Evolutionary conservation across 2,113 vertebrate genomes (phyloP).

Genomic region (Callospermophilus lateralis): DNA sequence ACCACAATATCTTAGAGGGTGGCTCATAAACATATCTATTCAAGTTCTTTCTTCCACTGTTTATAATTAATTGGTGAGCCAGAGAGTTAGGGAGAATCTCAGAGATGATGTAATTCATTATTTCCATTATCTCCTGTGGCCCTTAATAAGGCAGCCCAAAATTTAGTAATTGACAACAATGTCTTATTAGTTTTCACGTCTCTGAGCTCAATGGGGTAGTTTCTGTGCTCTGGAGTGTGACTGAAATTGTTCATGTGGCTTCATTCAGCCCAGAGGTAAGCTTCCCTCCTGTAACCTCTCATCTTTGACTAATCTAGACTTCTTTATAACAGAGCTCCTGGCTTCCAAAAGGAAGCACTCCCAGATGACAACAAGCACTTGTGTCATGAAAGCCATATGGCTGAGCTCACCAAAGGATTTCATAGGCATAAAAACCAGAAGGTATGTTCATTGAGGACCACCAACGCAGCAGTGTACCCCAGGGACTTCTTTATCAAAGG

Average conservation of each 20-base stretch:
- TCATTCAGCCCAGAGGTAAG: background rate
- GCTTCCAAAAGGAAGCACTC: background rate
- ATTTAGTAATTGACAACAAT: background rate
- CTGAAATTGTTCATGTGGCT: background rate
- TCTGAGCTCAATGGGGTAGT: background rate
- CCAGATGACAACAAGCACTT: background rate
- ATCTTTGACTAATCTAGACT: background rate
- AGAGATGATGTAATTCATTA: slow-evolving; percentile 34
- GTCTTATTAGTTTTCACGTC: background rate
- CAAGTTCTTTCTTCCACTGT: background rate
- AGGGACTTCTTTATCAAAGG: background rate
- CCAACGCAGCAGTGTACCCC: background rate
- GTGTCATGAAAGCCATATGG: background rate
- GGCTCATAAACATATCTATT: background rate
- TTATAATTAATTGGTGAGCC: slow-evolving; percentile 15
- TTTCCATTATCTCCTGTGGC: background rate
- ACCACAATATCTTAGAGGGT: background rate
- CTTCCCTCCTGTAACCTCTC: background rate
- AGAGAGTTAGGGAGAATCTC: background rate
- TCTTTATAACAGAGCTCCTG: background rate
- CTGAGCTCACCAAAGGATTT: background rate
- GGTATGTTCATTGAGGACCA: fast-evolving
- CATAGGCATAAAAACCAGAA: background rate
- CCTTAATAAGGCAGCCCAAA: background rate
- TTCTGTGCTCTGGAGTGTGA: background rate